Evolutionary conservation across 2,797 vertebrate species (phyloP).

Genomic region (Chaenodraco wilsoni): DNA sequence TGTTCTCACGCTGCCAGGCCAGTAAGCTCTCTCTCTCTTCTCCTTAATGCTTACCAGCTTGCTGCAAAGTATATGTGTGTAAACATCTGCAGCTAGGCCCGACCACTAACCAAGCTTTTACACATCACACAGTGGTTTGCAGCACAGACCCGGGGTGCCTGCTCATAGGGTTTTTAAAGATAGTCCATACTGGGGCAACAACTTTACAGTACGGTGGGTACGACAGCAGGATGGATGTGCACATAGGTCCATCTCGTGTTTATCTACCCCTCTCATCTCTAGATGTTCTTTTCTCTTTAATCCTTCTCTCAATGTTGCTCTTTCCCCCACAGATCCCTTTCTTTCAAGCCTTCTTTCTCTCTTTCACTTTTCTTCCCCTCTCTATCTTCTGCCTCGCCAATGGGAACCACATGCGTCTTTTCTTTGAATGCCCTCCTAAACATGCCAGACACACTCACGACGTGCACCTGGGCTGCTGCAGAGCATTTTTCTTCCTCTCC

Average conservation of each 20-base stretch:
- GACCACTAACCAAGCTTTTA: slow-evolving; percentile 56
- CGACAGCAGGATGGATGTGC: slow-evolving; percentile 32
- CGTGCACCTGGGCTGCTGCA: slow-evolving; percentile 55
- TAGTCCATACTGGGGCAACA: not conserved
- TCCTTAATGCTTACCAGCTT: slow-evolving; percentile 61
- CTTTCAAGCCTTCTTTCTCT: slow-evolving; percentile 13
- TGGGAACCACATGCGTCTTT: slow-evolving; percentile 62
- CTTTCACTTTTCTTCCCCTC: slow-evolving; percentile 4
- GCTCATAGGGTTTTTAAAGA: slow-evolving; percentile 11
- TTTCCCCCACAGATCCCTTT: slow-evolving; percentile 25
- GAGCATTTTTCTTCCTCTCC: slow-evolving; percentile 9
- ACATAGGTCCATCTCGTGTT: slow-evolving; percentile 35
- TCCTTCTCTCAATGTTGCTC: slow-evolving; percentile 20
- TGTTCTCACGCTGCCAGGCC: slow-evolving; percentile 57
- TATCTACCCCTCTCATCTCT: slow-evolving; percentile 29
- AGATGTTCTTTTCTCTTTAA: slow-evolving; percentile 50
- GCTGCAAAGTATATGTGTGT: slow-evolving; percentile 48
- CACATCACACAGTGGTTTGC: slow-evolving; percentile 37
- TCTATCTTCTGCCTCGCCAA: slow-evolving; percentile 39
- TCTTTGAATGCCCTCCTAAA: slow-evolving; percentile 22
- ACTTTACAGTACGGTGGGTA: slow-evolving; percentile 19
- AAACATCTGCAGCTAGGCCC: slow-evolving; percentile 54
- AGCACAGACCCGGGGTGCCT: slow-evolving; percentile 23
- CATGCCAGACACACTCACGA: slow-evolving; percentile 49
- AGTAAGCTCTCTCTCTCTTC: slow-evolving; percentile 14